Conservation (phyloP, 2,888 invertebrate species). For the Clanis bilineata region DNA sequence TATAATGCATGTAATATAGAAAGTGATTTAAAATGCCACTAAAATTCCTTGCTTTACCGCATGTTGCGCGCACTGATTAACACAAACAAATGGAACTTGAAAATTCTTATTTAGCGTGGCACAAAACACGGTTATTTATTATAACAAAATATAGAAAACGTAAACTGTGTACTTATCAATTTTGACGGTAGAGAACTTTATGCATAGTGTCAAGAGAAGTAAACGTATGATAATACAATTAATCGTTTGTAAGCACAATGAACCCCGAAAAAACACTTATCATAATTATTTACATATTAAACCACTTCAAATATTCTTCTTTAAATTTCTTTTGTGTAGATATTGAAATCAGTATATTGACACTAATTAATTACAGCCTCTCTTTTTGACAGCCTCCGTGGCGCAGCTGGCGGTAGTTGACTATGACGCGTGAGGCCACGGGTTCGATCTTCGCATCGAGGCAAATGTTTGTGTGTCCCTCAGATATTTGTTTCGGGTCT, state of each 20-base stretch:
- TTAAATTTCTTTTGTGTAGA: not conserved
- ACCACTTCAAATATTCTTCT: not conserved
- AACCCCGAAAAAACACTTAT: not conserved
- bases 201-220: not conserved
- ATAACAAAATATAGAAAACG: not conserved
- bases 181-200: not conserved
- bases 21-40: not conserved
- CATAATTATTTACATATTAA: not conserved
- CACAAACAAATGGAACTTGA: not conserved
- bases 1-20: conserved; percentile 1
- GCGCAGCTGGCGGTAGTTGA: too few species aligned
- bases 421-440: too few species aligned
- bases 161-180: not conserved
- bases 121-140: not conserved
- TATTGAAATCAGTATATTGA: too few species aligned
- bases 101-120: not conserved
- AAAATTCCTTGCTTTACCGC: not conserved
- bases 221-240: not conserved
- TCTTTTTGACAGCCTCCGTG: too few species aligned
- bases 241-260: not conserved
- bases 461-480: too few species aligned
- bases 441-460: too few species aligned
- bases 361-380: too few species aligned
- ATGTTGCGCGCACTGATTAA: conserved; percentile 5
- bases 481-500: too few species aligned